Conservation (phyloP, 1,140 invertebrate genomes). For the Bombus consobrinus region DNA sequence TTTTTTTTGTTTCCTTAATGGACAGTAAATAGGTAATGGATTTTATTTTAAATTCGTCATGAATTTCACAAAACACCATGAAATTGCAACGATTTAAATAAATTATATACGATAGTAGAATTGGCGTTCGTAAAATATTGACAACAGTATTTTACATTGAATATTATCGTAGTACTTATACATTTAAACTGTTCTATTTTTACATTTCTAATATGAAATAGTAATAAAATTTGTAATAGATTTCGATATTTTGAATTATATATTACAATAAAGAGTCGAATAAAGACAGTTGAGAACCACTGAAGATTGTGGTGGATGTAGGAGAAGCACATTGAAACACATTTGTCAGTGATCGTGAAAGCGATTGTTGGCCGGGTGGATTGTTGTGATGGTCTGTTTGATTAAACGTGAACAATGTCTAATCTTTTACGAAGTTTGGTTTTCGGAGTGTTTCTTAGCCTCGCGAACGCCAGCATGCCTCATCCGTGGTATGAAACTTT, state of each 20-base stretch:
- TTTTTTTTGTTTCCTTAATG: background rate
- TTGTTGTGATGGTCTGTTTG: slow-evolving; percentile 45
- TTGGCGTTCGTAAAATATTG: background rate
- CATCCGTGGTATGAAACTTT: slow-evolving; percentile 90
- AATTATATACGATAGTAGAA: background rate
- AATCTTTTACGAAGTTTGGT: slow-evolving; percentile 41
- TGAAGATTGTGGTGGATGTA: slow-evolving; percentile 6
- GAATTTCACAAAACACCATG: too few species aligned
- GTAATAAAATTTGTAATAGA: background rate
- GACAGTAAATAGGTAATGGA: background rate
- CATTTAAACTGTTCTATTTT: background rate
- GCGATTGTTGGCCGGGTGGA: slow-evolving; percentile 31
- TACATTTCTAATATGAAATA: background rate
- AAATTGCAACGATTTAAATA: background rate
- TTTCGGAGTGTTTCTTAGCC: slow-evolving; percentile 31
- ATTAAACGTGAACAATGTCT: slow-evolving; percentile 46
- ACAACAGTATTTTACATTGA: background rate
- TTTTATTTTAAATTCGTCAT: background rate
- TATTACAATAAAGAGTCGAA: background rate
- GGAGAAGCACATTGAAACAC: background rate
- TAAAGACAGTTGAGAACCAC: slow-evolving; percentile 20
- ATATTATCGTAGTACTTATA: background rate
- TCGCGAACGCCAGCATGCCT: slow-evolving; percentile 65
- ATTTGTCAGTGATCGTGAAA: slow-evolving; percentile 40
- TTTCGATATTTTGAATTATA: background rate